A percentile compares a stretch with the other conserved stretches of the same genome.
Evolutionary conservation across 1,140 invertebrate genomes (phyloP).

Genomic region (Micrasema longulum): DNA sequence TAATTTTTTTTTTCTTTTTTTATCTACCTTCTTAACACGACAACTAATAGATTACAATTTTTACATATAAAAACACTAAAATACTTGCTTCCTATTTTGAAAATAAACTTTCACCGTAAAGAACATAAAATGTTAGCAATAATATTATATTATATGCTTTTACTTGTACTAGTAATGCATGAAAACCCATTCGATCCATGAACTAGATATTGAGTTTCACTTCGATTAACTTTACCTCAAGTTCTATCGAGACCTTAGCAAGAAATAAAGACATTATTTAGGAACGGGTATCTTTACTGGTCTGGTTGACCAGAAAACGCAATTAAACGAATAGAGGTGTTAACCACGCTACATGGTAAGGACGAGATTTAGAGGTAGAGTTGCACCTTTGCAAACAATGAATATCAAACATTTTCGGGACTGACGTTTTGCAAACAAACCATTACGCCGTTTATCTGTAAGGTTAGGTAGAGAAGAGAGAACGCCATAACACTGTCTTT

Average conservation of each 20-base stretch:
- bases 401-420: conserved; percentile 12
- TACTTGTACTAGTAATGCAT: conserved; percentile 2
- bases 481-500: no score
- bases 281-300: conserved; percentile 48
- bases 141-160: not conserved
- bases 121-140: no score
- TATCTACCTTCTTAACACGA: no score
- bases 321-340: conserved; percentile 55
- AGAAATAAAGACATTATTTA: conserved; percentile 52
- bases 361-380: conserved; percentile 20
- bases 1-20: no score
- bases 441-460: no score
- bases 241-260: conserved; percentile 9
- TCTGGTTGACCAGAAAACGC: conserved; percentile 51
- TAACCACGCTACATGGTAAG: conserved; percentile 43
- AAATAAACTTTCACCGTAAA: no score
- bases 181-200: conserved; percentile 7
- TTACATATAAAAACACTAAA: no score
- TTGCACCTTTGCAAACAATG: conserved; percentile 8
- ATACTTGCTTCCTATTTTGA: no score
- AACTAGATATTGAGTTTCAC: not conserved
- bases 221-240: not conserved
- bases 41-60: no score
- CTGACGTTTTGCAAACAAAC: not conserved
- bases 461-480: no score